A percentile compares a stretch with the other conserved stretches of the same genome.
These are phyloP conservation scores for Habroteleia sp. DNA, from an alignment of 2,888 invertebrate species.

Conservation along the genomic window DNA sequence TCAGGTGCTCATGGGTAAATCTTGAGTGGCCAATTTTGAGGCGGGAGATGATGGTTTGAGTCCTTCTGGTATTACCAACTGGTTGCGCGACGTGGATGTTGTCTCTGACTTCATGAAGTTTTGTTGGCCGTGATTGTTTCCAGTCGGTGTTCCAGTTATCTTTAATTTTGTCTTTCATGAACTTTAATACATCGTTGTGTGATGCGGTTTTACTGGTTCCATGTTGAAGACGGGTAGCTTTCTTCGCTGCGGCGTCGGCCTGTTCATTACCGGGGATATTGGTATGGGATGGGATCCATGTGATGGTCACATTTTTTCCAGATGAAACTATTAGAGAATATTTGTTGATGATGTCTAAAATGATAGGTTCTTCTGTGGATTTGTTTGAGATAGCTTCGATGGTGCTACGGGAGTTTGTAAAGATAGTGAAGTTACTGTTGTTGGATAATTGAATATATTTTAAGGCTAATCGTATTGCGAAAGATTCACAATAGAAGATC, in stretches of 20 bases:
- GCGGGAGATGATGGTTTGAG: not conserved
- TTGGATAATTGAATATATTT: not conserved
- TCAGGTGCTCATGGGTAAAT: conserved; percentile 11
- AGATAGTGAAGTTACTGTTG: not conserved
- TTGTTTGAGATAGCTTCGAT: not conserved
- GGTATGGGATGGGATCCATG: conserved; percentile 7
- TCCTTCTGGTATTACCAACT: not conserved
- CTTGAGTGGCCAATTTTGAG: conserved; percentile 20
- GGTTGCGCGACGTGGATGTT: conserved; percentile 4
- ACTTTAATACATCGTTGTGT: not conserved
- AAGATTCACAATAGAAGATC: conserved; percentile 26
- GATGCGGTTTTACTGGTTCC: not conserved
- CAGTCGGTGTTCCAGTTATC: conserved; percentile 11
- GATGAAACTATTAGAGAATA: not conserved
- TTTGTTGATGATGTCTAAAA: not conserved
- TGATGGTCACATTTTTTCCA: not conserved
- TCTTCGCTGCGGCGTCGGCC: conserved; percentile 8
- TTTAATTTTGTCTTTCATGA: not conserved
- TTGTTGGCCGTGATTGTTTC: not conserved
- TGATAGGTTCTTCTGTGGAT: not conserved
- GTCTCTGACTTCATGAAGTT: conserved; percentile 5
- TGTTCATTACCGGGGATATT: conserved; percentile 12
- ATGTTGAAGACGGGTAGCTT: not conserved
- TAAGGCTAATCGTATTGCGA: conserved; percentile 1
- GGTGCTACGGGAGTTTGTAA: conserved; percentile 18